Base-by-base conservation (phyloP, 1,140 invertebrate genomes). In the Drosophila suzukii region DNA sequence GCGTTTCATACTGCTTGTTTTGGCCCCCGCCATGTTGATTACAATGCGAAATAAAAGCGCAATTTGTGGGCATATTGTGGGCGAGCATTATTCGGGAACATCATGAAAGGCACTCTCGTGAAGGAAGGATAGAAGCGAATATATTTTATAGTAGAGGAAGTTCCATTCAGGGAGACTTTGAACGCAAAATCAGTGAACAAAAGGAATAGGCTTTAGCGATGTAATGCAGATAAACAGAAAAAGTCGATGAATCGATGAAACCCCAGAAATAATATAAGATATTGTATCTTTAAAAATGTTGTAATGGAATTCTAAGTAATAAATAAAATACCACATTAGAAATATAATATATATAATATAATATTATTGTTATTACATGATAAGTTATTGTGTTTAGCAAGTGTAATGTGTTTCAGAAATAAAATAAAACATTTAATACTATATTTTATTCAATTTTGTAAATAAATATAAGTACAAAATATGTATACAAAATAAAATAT, bases 11-110 rank as follows among this genome's bases (percentile, higher is more conserved):
- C 50, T 75, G 47, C 58, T 71, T 84, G 71, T 59, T 70, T 65
- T 74, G 47, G 61, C 15, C 38, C 30, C 5, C 68, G 59, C 49
- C 50, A 57, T 65, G 71, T 44, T 77, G 67, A 78, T 86, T 78
- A 78, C 78, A 67, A 81, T 75, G 68, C 66, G 63, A 76, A 71
- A 78, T 86, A 81, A 86, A 86, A 78, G 65, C 66, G 57, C 75
- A 78, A 86, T 86, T 86, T 86, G 82, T 81, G 82, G 82, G 62
- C 83, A 78, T 66, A 58, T 82, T 86, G 74, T 62, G 65, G 53
- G 54, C 44, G 10, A 36, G 68, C 66, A 71, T 56, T 71, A 56
- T 72, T 63, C 55, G 32, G 50, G 54, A 65, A 41, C 12, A 70
- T 55, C 75, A 61, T 56, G 30, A 50, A 55, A 34, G 60, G 43